Percentiles rank a stretch among this genome's conserved stretches.
These are phyloP conservation scores for Meriones psammophilus DNA, from an alignment of 2,797 vertebrate genomes.

Conservation along the genomic window DNA sequence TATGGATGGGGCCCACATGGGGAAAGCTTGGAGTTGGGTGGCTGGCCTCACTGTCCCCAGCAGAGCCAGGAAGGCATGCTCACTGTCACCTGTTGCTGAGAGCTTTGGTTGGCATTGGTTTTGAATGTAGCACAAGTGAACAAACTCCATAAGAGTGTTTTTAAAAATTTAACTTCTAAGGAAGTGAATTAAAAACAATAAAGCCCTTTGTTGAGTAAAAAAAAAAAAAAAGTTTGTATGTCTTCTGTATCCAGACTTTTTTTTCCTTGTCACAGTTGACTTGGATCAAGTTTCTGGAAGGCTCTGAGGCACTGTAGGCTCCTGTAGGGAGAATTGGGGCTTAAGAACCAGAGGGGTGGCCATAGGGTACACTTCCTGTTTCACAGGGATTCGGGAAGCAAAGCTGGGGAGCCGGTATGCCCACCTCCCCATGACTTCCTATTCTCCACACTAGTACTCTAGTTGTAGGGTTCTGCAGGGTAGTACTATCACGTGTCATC, in stretches of 20 bases:
- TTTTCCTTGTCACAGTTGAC: constrained; percentile 15
- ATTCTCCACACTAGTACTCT: neutral
- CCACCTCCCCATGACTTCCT: neutral
- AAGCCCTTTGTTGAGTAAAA: constrained; percentile 72
- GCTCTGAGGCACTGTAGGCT: neutral
- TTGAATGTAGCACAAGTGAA: constrained; percentile 68
- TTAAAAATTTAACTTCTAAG: constrained; percentile 81
- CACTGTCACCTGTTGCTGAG: neutral
- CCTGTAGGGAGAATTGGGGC: neutral
- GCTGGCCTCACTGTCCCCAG: neutral
- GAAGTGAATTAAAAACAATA: constrained; percentile 84
- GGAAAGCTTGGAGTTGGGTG: neutral
- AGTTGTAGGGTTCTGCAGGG: neutral
- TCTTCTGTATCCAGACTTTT: neutral
- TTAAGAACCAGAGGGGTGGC: neutral
- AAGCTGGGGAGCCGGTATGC: neutral
- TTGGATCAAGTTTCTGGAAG: constrained; percentile 30
- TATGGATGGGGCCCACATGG: neutral
- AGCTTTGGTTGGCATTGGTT: constrained; percentile 31
- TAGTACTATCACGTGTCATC: neutral
- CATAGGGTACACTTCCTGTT: neutral
- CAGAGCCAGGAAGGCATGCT: neutral
- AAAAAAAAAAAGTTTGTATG: neutral
- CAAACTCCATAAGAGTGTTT: constrained; percentile 78
- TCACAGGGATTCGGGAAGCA: neutral